These are phyloP conservation scores for Pyralis farinalis DNA, from an alignment of 2,888 invertebrate species.

Conservation along the genomic window DNA sequence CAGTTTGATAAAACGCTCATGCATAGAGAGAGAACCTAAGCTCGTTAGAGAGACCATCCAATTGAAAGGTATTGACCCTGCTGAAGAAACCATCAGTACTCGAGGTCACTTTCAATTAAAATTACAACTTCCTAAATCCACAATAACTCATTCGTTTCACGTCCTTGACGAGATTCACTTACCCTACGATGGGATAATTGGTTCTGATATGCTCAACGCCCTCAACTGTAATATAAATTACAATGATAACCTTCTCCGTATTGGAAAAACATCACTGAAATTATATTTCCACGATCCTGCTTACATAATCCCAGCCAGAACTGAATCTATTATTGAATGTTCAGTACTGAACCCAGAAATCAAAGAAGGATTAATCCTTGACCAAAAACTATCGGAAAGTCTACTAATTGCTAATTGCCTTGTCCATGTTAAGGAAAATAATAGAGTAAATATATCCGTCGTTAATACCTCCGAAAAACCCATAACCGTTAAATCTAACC, in stretches of 20 bases:
- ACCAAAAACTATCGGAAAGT: conserved; percentile 13
- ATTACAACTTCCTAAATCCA: conserved; percentile 2
- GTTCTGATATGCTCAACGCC: conserved; percentile 15
- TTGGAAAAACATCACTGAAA: conserved; percentile 6
- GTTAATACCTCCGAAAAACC: background rate
- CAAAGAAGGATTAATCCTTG: conserved; percentile 21
- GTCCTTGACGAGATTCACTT: conserved; percentile 16
- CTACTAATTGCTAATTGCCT: conserved; percentile 18
- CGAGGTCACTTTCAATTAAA: conserved; percentile 17
- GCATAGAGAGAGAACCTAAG: conserved; percentile 4
- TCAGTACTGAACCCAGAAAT: conserved; percentile 19
- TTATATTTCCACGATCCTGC: conserved; percentile 16
- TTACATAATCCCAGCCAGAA: conserved; percentile 18
- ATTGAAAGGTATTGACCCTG: conserved; percentile 7
- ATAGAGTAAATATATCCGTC: conserved; percentile 15
- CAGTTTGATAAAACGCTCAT: conserved; percentile 7
- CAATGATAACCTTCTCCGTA: background rate
- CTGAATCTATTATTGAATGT: conserved; percentile 24
- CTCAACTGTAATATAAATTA: conserved; percentile 19
- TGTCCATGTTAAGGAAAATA: conserved; percentile 15
- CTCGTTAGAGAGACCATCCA: conserved; percentile 4
- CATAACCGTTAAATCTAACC: background rate
- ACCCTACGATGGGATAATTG: conserved; percentile 24
- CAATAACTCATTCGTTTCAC: conserved; percentile 15
- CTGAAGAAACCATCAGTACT: conserved; percentile 7